Evolutionary conservation across 2,888 invertebrate species (phyloP), one percentile per base, ranked within the genome.

Genomic region (Polylopha cassiicola): DNA sequence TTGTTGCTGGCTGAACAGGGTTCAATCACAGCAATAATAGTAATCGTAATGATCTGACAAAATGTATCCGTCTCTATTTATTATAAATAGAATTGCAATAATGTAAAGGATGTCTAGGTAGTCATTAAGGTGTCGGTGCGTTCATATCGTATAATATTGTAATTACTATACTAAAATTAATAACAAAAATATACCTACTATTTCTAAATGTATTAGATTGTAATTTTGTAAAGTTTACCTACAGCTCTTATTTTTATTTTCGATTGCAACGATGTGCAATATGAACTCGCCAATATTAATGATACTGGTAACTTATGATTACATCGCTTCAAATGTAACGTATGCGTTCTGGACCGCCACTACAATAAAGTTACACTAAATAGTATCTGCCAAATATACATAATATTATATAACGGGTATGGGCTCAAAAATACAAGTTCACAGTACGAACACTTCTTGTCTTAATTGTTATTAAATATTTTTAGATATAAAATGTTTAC

Each of bases 51-150:
- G 18, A 24, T 37, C 26, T 33, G 23, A 28, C 29, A 24, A 34
- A 42, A 43, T 36, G 31, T 43, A 34, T 46, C 48, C 46, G 46
- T 46, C 48, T 41, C 24, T 22, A 30, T 23, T 39, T 36, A 43
- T 37, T 33, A 24, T 20, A 44, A 44, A 30, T 31, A 23, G 38
- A 39, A 13, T 44, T 39, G 46, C 46, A 46, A 46, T 46, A 48
- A 42, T 34, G 31, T 28, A 31, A 15, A n/a, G n/a, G n/a, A 37
- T 33, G 49, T 46, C 29, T 42, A 38, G 37, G 36, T 38, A 39
- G 39, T n/a, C 10, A 23, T 23, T 41, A 41, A 41, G 39, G 29
- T 18, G 14, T n/a, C 15, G 24, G 39, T 29, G 39, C 29, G 39
- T 34, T 41, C 34, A 24, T 34, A 24, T 30, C 24, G 39, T 28